Evolutionary conservation across 2,888 invertebrate species (phyloP).

Genomic region (Lordiphosa fenestrarum): DNA sequence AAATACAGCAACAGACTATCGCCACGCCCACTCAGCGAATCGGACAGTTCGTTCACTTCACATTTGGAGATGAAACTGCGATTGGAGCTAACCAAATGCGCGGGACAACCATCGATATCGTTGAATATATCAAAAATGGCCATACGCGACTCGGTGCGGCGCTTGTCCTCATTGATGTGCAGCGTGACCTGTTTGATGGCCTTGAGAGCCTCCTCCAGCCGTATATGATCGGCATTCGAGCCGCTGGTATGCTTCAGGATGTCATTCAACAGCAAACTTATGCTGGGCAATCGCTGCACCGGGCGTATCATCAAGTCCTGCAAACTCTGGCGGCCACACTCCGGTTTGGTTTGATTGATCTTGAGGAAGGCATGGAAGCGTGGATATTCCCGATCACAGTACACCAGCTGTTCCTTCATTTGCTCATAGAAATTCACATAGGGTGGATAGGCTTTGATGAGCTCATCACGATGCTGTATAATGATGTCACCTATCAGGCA

Average conservation of each 20-base stretch:
- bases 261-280: constrained; percentile 95
- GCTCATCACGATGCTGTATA: constrained; percentile 91
- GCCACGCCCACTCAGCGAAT: constrained; percentile 91
- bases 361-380: constrained; percentile 99
- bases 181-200: constrained; percentile 96
- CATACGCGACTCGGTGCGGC: constrained; percentile 96
- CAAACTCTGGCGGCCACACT: constrained; percentile 97
- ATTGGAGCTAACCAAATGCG: constrained; percentile 95
- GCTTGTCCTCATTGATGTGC: constrained; percentile 98
- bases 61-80: constrained; percentile 92
- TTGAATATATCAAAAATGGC: constrained; percentile 98
- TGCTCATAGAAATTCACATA: constrained; percentile 99
- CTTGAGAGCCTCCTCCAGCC: constrained; percentile 91
- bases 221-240: constrained; percentile 92
- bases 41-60: constrained; percentile 93
- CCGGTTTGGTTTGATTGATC: constrained; percentile 95
- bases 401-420: constrained; percentile 94
- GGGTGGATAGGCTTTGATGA: constrained; percentile 97
- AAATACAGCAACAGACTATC: constrained; percentile 93
- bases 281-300: constrained; percentile 97
- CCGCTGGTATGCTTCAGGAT: constrained; percentile 95
- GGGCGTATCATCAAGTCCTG: constrained; percentile 98
- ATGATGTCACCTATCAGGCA: constrained; percentile 93
- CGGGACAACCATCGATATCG: constrained; percentile 98
- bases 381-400: constrained; percentile 95